Conservation (phyloP, 2,113 vertebrate genomes). For the Promerops cafer region DNA sequence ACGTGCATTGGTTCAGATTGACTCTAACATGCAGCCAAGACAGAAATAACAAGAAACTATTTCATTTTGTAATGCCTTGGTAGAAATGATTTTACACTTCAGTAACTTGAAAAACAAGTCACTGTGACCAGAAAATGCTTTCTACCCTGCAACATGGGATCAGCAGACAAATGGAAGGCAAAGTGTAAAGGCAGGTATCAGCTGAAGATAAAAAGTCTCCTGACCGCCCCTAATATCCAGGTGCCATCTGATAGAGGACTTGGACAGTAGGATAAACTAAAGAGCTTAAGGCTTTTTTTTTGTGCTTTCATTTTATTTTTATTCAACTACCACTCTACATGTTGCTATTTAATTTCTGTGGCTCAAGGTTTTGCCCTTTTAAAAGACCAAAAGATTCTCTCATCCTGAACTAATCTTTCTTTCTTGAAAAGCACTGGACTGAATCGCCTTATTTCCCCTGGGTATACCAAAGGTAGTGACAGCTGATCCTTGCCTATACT, state of each 20-base stretch:
- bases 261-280: neutral
- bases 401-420: neutral
- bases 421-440: constrained; percentile 11
- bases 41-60: neutral
- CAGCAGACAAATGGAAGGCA: neutral
- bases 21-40: neutral
- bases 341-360: neutral
- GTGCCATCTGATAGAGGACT: neutral
- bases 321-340: neutral
- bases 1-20: neutral
- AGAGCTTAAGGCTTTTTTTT: neutral
- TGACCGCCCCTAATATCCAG: neutral
- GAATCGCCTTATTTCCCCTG: neutral
- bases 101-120: neutral
- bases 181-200: neutral
- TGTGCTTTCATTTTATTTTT: neutral
- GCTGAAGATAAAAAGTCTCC: neutral
- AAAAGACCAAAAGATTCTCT: neutral
- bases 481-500: neutral
- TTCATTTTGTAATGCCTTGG: neutral
- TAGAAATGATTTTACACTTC: neutral
- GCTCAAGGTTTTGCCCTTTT: neutral
- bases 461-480: neutral
- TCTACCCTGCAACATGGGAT: neutral
- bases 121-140: neutral